Evolutionary conservation across 2,888 invertebrate genomes (phyloP), one percentile per base, ranked within the genome.

Genomic region (Tanytarsus gracilentus): DNA sequence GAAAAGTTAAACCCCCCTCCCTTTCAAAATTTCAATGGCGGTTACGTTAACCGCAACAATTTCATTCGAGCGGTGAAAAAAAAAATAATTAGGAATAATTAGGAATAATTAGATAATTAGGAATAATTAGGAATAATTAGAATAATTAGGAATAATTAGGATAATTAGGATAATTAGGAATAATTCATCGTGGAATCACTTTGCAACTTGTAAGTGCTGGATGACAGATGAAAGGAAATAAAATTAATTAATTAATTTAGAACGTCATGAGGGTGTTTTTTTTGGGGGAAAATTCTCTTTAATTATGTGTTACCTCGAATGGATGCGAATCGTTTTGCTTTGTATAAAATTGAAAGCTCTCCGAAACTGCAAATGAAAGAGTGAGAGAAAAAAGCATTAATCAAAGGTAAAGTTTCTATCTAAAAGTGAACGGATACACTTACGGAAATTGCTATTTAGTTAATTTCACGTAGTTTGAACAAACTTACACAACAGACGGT

Each of bases 271-370:
- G 30, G 23, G 9, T 26, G 23, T 23, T 14, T 53, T 29, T n/a
- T 23, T 21, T 11, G 14, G 25, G 61, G 49, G 9, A 29, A 61
- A 23, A 40, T 53, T 40, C 26, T 36, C 11, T 39, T 27, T 61
- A 16, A 30, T 33, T n/a, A n/a, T 23, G 8, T 72, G 74, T 74
- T 75, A 87, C 90, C 87, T 75, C 81, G 78, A 62, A 95, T 86
- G 0, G 92, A 88, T 1, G 94, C 93, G 64, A 90, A 86, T 64
- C 95, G 78, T 68, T 89, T 91, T 33, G 94, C 93, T 75, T 94
- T 94, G 74, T 97, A 96, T 26, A 97, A 77, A 65, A 97, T 85
- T 7, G 96, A 95, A 55, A 97, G 77, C 76, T 97, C 97, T 1
- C 97, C 96, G 76, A 96, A 55, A 8, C 55, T 55, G 7, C 11